These are phyloP conservation scores for Brachirus orientalis DNA, from an alignment of 2,113 vertebrate species.

Conservation along the genomic window DNA sequence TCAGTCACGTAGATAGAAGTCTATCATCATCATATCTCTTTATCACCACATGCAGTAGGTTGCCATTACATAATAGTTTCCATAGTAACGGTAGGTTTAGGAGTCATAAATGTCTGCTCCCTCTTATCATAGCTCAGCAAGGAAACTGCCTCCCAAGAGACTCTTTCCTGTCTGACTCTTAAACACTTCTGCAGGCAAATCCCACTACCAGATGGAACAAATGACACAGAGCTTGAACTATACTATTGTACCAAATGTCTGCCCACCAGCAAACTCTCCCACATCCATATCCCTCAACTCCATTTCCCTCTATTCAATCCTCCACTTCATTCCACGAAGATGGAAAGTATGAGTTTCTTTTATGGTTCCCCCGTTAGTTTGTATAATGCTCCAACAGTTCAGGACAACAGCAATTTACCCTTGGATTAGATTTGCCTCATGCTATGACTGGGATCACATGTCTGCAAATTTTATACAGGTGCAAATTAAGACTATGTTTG, in stretches of 20 bases:
- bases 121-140: conserved; percentile 38
- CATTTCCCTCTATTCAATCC: conserved; percentile 29
- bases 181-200: conserved; percentile 59
- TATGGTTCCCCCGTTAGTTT: conserved; percentile 31
- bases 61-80: conserved; percentile 24
- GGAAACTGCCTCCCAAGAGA: conserved; percentile 21
- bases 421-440: conserved; percentile 30
- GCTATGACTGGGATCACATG: conserved; percentile 2
- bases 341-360: conserved; percentile 55
- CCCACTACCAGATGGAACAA: conserved; percentile 64
- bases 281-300: conserved; percentile 34
- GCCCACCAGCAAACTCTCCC: not conserved
- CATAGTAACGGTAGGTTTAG: conserved; percentile 7
- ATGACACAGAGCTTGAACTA: conserved; percentile 51
- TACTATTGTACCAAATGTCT: conserved; percentile 30
- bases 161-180: conserved; percentile 55
- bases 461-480: conserved; percentile 21
- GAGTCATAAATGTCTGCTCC: conserved; percentile 16
- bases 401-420: not conserved
- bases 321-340: conserved; percentile 24
- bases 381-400: conserved; percentile 31
- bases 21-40: conserved; percentile 4
- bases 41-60: not conserved
- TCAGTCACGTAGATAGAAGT: too few species aligned
- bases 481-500: conserved; percentile 7